phyloP scores from a whole-genome alignment of 2,888 invertebrate species.

The Crematogaster levior region DNA sequence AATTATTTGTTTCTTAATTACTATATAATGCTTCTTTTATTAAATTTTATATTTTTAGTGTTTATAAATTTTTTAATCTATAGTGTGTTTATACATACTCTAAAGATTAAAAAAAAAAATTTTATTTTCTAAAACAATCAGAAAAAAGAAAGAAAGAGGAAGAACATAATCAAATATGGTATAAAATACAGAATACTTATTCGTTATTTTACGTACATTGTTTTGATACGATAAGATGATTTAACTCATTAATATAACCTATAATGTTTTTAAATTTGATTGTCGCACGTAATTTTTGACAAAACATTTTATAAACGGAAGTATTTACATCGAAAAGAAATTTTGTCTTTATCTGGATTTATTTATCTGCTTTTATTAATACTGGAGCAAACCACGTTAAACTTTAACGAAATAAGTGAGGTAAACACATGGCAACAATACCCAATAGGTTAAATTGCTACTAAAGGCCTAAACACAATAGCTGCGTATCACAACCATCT shows the following conservation, averaged over 20 bases:
- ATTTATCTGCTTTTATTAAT: not conserved
- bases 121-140: not conserved
- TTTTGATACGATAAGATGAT: not conserved
- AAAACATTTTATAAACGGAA: conserved; percentile 14
- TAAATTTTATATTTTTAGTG: too few relatives aligned
- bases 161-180: not conserved
- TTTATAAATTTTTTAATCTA: too few relatives aligned
- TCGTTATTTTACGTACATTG: conserved; percentile 20
- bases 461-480: too few relatives aligned
- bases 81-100: too few relatives aligned
- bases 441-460: too few relatives aligned
- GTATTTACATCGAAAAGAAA: not conserved
- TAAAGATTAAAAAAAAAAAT: not conserved
- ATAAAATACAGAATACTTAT: not conserved
- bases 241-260: conserved; percentile 23
- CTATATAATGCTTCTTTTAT: not conserved
- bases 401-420: not conserved
- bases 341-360: not conserved
- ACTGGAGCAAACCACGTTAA: not conserved
- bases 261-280: not conserved
- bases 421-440: not conserved
- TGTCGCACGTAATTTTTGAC: not conserved
- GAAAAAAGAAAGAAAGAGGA: not conserved
- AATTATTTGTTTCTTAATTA: not conserved
- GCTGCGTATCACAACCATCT: too few relatives aligned